A percentile compares a stretch with the other conserved stretches of the same genome.
Evolutionary conservation across 2,113 vertebrate species (phyloP).

Genomic region (Odontesthes bonariensis): DNA sequence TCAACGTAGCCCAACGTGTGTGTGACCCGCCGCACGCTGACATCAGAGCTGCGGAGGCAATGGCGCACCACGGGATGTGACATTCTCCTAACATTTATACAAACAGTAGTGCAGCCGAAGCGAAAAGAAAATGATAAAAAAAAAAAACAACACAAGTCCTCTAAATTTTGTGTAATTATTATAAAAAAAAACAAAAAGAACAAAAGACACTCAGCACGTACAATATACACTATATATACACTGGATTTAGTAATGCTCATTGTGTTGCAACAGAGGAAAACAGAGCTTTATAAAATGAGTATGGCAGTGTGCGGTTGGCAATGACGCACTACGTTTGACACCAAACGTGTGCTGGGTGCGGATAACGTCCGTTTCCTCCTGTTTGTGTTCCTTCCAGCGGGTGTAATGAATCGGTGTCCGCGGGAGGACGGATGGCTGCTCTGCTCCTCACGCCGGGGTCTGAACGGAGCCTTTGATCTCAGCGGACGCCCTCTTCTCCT

Average conservation of each 20-base stretch:
- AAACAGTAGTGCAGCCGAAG: constrained; percentile 55
- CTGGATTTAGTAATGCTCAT: constrained; percentile 75
- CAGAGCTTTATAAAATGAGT: constrained; percentile 71
- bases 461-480: constrained; percentile 91
- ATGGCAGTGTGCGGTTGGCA: constrained; percentile 75
- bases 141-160: constrained; percentile 57
- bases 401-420: constrained; percentile 54
- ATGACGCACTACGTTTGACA: constrained; percentile 75
- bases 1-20: constrained; percentile 41
- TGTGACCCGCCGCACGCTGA: constrained; percentile 41
- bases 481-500: constrained; percentile 89
- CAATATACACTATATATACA: constrained; percentile 78
- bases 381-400: constrained; percentile 46
- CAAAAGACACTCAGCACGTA: constrained; percentile 71
- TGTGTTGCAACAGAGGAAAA: constrained; percentile 72
- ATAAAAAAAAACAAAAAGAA: constrained; percentile 68
- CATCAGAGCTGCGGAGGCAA: constrained; percentile 39
- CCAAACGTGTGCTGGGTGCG: constrained; percentile 57
- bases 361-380: constrained; percentile 64
- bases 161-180: constrained; percentile 68
- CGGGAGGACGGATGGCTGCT: constrained; percentile 22
- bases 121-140: constrained; percentile 35
- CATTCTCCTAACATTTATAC: constrained; percentile 29
- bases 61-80: constrained; percentile 31
- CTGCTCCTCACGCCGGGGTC: constrained; percentile 76